Conservation (phyloP, 2,888 invertebrate species). For the Pandemis heparana region DNA sequence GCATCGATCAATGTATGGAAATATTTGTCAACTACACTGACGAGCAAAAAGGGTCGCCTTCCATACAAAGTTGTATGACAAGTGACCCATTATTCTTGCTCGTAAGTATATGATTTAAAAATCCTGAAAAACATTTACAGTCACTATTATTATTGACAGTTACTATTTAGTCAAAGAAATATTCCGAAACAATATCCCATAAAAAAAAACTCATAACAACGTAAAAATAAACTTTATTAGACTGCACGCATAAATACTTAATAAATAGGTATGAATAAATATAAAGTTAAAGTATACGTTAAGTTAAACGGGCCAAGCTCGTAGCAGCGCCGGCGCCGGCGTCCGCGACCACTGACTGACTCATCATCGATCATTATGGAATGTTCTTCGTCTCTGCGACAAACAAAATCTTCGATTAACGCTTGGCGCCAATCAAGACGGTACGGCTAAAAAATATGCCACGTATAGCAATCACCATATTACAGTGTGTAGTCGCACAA, state of each 20-base stretch:
- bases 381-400: constrained; percentile 16
- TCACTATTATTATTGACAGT: no score
- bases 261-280: background rate
- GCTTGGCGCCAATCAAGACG: background rate
- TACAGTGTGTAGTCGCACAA: no score
- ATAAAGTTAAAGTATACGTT: background rate
- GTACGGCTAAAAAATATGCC: background rate
- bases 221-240: constrained; percentile 13
- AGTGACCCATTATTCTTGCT: no score
- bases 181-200: no score
- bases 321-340: background rate
- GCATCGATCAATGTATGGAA: no score
- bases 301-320: background rate
- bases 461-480: no score
- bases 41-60: no score
- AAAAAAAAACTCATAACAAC: background rate
- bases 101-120: no score
- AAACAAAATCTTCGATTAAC: constrained; percentile 9
- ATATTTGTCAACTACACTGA: no score
- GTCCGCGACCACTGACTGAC: background rate
- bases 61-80: no score
- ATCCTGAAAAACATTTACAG: no score
- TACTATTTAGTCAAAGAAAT: no score
- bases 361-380: constrained; percentile 6
- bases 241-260: constrained; percentile 14